phyloP scores from a whole-genome alignment of 2,888 invertebrate genomes.

The Cancer borealis region DNA sequence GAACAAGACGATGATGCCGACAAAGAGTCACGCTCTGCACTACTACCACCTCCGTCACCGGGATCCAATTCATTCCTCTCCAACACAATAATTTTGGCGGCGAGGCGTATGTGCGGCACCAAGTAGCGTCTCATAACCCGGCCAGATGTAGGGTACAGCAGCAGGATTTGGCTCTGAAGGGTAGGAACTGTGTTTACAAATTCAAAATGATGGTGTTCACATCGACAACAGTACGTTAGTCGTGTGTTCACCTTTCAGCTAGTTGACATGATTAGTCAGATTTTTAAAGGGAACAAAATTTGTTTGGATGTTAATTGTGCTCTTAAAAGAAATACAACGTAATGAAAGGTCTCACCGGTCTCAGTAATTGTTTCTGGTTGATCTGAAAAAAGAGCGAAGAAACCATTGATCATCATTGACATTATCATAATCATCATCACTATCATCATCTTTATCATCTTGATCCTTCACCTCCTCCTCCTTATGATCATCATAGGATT shows the following conservation, averaged over 20 bases:
- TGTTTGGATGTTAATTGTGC: not conserved
- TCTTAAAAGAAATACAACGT: not conserved
- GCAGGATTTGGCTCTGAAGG: not conserved
- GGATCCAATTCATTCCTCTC: not conserved
- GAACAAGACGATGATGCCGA: not conserved
- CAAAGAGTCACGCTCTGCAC: not conserved
- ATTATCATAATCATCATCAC: not conserved
- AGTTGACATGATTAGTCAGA: not conserved
- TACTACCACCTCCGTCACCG: not conserved
- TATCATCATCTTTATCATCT: not conserved
- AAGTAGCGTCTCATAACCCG: not conserved
- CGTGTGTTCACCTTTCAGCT: not conserved
- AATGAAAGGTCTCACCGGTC: not conserved
- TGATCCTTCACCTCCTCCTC: not conserved
- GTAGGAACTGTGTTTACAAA: not conserved
- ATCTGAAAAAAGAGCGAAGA: not conserved
- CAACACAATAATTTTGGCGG: not conserved
- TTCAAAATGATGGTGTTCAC: not conserved
- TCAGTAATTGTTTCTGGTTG: not conserved
- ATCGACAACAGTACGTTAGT: not conserved
- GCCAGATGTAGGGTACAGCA: not conserved
- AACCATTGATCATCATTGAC: not conserved
- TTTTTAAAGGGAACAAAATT: not conserved
- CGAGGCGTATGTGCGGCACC: conserved; percentile 30
- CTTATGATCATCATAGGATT: not conserved